Evolutionary conservation across 2,113 vertebrate genomes (phyloP).

Genomic region (Cervus canadensis): DNA sequence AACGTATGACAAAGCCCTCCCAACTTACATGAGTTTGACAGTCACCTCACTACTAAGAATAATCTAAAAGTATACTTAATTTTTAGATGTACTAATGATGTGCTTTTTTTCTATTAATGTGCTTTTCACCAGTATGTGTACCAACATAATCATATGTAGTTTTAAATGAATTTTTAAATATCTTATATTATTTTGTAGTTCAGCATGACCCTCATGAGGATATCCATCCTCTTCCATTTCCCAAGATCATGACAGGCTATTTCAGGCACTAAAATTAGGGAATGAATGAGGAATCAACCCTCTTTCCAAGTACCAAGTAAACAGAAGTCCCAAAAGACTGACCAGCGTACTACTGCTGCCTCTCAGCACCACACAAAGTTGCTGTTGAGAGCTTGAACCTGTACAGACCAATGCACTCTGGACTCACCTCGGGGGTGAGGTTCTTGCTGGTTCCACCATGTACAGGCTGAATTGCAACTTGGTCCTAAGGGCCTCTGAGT

Average conservation of each 20-base stretch:
- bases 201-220: not conserved
- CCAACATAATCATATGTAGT: not conserved
- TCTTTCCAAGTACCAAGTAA: not conserved
- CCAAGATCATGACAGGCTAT: not conserved
- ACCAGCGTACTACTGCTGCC: not conserved
- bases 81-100: not conserved
- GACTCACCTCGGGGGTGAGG: not conserved
- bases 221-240: not conserved
- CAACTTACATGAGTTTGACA: not conserved
- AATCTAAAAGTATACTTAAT: not conserved
- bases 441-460: not conserved
- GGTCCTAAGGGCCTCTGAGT: not conserved
- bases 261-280: not conserved
- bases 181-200: not conserved
- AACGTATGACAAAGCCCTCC: not conserved
- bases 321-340: not conserved
- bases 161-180: not conserved
- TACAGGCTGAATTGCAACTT: not conserved
- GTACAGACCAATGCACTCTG: not conserved
- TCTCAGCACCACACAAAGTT: not conserved
- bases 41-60: not conserved
- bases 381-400: not conserved
- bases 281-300: not conserved
- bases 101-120: not conserved
- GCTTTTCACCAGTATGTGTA: not conserved